Base-by-base conservation (phyloP, 2,888 invertebrate species). In the Philaethria dido region DNA sequence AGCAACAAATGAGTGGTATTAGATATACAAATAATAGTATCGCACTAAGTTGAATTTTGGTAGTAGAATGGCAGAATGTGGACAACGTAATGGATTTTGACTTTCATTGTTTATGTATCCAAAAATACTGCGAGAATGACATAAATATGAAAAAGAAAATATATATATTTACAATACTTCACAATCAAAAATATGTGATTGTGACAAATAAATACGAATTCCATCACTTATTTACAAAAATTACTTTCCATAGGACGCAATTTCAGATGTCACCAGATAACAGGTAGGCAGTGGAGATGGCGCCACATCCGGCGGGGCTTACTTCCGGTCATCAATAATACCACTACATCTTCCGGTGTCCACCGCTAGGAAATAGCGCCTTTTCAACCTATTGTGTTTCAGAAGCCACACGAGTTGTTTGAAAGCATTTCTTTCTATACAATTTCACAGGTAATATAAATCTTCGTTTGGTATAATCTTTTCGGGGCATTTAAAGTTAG, bases 311-410 rank as follows among this genome's bases (percentile, higher is more conserved):
- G 68, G 54, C 22, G 62, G 65, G 57, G 69, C 67, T 62, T 67
- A 66, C 67, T 69, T 71, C 71, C 69, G 69, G 73, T 68, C 71
- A 72, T 73, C 74, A 73, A 72, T 73, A 74, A 74, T 68, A 64
- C 59, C 66, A 64, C 68, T 67, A 57, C 59, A 57, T 69, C 54
- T 72, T 72, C 72, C 72, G 70, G 63, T 52, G 29, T 48, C 57
- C 22, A 64, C 50, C 48, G 62, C 64, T 42, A 68, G 69, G 65
- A 71, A 69, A 72, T 69, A 63, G 47, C 44, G 55, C 66, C 71
- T 69, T 69, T 69, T 62, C 62, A 66, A 61, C 62, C 66, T 66
- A 72, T 71, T 71, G 64, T 69, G 60, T 64, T 69, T 65, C 66
- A 20, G 55, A 48, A 69, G 64, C 62, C 62, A 64, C 47, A 62